Evolutionary conservation across 2,797 vertebrate genomes (phyloP), one percentile per base, ranked within the genome.

Genomic region (Coreius guichenoti): DNA sequence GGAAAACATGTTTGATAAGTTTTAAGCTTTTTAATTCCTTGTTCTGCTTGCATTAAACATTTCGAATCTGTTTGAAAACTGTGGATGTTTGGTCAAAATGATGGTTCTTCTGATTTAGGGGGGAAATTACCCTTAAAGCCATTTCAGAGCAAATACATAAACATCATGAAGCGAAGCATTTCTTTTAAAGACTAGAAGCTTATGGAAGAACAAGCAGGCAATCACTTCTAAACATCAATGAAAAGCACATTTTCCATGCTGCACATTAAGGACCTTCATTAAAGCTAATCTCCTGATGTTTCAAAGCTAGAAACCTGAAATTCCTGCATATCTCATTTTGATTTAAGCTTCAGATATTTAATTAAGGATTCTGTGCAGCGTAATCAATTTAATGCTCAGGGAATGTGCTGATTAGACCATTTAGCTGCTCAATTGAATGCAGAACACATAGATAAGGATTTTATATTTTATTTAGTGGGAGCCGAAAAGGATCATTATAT

Each of bases 191-290:
- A 56, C 67, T 23, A 81, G 16, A 16, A 39, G 23, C 8, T 3
- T 82, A n/a, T 31, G 39, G 29, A 47, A 61, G 69, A 47, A 45
- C 36, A 73, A 29, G 14, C 65, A 16, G 12, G 12, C 45, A 70
- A 68, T 56, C 47, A 54, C 49, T 58, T 36, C n/a, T 56, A 74
- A 49, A 47, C 43, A n/a, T 31, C 17, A 47, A 63, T 45, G 80
- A 36, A 81, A 72, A 58, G 36, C 33, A 43, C 67, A 72, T 73
- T 73, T 73, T 73, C 47, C 19, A 63, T n/a, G 54, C 54, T 61
- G 54, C 21, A 47, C 81, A 82, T 82, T 82, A 63, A 45, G 17
- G n/a, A n/a, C 54, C 29, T 61, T 63, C 26, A 63, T 74, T 74
- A 74, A 74, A 74, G 19, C 69, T 69, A 51, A 81, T 74, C 54